Base-by-base conservation (phyloP, 2,888 invertebrate genomes). In the Linyphia triangularis region DNA sequence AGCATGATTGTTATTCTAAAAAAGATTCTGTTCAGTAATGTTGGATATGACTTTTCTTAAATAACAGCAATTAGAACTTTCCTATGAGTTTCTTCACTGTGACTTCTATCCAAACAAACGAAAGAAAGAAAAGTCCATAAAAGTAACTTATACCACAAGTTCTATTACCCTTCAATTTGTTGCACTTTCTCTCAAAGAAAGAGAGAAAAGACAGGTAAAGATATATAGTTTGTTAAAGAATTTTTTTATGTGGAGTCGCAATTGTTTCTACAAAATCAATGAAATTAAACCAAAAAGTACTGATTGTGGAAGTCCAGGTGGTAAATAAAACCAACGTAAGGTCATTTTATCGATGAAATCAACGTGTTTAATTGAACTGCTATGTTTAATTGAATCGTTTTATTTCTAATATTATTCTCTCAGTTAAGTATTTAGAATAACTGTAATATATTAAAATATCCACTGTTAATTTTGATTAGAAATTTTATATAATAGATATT, bases 81-180 rank as follows among this genome's bases (percentile, higher is more conserved):
- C 24, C 24, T 37, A 10, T 33, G 26, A 57, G 70, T 82, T 79
- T 82, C 57, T 59, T 40, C 67, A 13, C 59, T 5, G 4, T 69
- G 85, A 77, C 77, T 85, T 85, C 77, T 85, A 77, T 69, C 77
- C 59, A 85, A 69, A 77, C 59, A 77, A 85, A 69, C 28, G 33
- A 84, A 75, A 57, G 33, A 84, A 75, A 57, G 65, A 84, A 63
- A 85, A 67, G 57, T 77, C 4, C 28, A 37, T 28, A 33, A 84
- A 67, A 51, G 51, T n/a, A 51, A 51, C 51, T 51, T n/a, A 51
- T 51, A n/a, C 51, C n/a, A 10, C 51, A 13, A 13, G n/a, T 51
- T 59, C 69, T 59, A 75, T 85, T 85, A 77, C 61, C 13, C 51
- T n/a, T 51, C 51, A 51, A 51, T 51, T 51, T 51, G 51, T 51